These are phyloP conservation scores for Crocidura indochinensis DNA, from an alignment of 2,797 vertebrate species.

Conservation along the genomic window DNA sequence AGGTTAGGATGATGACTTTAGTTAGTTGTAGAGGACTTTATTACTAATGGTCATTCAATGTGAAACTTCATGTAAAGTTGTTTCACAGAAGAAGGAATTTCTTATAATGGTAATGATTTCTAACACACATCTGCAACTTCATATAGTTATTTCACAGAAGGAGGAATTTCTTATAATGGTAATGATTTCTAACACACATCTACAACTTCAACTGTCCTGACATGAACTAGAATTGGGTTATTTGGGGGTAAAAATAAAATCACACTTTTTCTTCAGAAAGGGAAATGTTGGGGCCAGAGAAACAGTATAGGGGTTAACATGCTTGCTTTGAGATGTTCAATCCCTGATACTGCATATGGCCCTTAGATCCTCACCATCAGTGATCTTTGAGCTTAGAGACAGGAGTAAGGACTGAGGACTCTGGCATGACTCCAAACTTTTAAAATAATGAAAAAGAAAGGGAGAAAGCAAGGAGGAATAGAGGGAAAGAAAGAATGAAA, in stretches of 20 bases:
- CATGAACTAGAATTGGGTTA: not conserved
- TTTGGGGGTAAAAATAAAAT: not conserved
- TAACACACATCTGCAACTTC: not conserved
- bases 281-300: not conserved
- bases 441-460: too few species aligned
- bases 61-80: not conserved
- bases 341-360: too few species aligned
- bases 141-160: not conserved
- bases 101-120: not conserved
- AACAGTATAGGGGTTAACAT: too few species aligned
- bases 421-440: too few species aligned
- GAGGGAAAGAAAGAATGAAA: too few species aligned
- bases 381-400: too few species aligned
- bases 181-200: not conserved
- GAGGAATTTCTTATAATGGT: not conserved
- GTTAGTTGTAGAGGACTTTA: not conserved
- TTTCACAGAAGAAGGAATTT: not conserved
- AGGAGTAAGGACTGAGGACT: too few species aligned
- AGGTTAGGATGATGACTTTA: not conserved
- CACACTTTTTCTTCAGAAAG: not conserved
- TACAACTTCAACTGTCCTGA: not conserved
- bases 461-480: too few species aligned
- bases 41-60: not conserved
- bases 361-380: too few species aligned
- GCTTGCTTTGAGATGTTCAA: too few species aligned